These are phyloP conservation scores for Melieria crassipennis DNA, from an alignment of 2,888 invertebrate species.

Conservation along the genomic window DNA sequence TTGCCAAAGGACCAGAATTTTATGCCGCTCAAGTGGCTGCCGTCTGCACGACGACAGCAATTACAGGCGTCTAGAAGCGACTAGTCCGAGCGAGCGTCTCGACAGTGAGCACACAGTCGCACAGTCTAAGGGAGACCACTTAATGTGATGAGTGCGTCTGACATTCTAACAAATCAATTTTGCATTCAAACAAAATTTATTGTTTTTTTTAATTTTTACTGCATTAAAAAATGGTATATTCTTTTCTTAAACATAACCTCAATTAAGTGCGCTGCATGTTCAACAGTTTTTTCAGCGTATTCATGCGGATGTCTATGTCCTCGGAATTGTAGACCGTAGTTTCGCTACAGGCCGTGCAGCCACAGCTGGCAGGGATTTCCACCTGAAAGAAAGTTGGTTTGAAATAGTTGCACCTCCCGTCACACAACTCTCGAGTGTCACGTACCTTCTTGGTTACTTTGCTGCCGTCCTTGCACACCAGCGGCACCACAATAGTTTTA, in stretches of 20 bases:
- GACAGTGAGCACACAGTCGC: too few relatives aligned
- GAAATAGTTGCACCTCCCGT: not conserved
- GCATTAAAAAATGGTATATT: not conserved
- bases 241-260: not conserved
- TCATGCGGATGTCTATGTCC: constrained; percentile 43
- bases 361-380: constrained; percentile 58
- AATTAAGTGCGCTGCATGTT: not conserved
- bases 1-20: too few relatives aligned
- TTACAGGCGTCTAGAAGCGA: too few relatives aligned
- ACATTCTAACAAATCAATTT: not conserved
- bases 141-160: too few relatives aligned
- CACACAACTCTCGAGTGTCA: not conserved
- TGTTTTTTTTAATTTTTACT: not conserved
- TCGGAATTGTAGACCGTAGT: constrained; percentile 41
- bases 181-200: not conserved
- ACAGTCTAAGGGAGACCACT: too few relatives aligned
- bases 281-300: constrained; percentile 25
- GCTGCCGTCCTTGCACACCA: constrained; percentile 67
- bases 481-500: constrained; percentile 54
- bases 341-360: constrained; percentile 55
- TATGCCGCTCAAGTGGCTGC: too few relatives aligned
- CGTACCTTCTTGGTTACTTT: constrained; percentile 47
- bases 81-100: too few relatives aligned
- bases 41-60: too few relatives aligned
- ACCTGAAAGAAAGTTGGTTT: constrained; percentile 45